Conservation (phyloP, 2,797 vertebrate genomes). For the Atherinosoma microstoma region DNA sequence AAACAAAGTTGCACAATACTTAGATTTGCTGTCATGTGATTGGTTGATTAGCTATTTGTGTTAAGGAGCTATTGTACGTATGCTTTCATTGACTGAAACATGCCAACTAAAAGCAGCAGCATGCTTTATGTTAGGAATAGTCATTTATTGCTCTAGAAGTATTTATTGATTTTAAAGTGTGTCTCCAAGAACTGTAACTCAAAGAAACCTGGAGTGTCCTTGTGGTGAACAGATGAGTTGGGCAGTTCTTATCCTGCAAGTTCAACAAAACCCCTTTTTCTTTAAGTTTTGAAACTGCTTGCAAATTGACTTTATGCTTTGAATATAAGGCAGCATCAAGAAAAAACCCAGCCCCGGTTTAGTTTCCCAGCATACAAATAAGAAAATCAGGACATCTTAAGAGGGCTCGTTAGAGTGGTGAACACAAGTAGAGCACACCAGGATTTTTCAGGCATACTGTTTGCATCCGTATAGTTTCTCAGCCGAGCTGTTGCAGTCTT, state of each 20-base stretch:
- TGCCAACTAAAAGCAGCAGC: background rate
- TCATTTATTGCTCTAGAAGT: background rate
- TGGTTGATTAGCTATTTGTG: no score
- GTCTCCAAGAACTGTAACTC: background rate
- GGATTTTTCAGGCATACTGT: background rate
- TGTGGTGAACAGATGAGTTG: no score
- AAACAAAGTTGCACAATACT: no score
- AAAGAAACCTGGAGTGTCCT: background rate
- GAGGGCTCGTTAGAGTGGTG: background rate
- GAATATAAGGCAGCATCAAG: background rate
- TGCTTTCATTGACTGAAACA: background rate
- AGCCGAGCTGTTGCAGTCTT: background rate
- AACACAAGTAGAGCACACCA: background rate
- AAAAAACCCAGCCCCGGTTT: background rate
- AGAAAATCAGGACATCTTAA: background rate
- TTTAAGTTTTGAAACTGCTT: no score
- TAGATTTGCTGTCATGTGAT: no score
- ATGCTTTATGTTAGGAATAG: background rate
- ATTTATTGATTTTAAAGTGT: background rate
- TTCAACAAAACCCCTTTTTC: background rate
- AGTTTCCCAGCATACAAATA: background rate
- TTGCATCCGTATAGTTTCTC: background rate
- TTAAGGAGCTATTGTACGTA: no score
- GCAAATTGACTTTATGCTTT: no score
- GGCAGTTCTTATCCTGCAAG: no score